Evolutionary conservation across 1,140 invertebrate species (phyloP), one percentile per base, ranked within the genome.

Genomic region (Cydia splendana): DNA sequence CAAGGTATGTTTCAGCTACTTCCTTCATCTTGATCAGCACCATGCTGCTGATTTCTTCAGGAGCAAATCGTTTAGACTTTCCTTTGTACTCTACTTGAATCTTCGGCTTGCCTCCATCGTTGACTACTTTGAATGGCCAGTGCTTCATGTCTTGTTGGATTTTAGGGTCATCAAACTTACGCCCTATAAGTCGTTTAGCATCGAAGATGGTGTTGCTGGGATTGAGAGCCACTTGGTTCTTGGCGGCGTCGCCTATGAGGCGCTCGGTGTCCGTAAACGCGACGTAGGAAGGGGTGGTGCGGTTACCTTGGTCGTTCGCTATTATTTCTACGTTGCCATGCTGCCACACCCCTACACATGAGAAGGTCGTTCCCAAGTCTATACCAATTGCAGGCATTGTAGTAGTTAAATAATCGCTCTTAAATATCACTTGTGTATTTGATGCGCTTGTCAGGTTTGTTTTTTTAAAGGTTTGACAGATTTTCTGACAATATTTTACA

Each of bases 281-380:
- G 53, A 99, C 98, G 93, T 98, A 98, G 76, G 96, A 97, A 1
- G 97, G 97, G 34, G 97, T 98, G 34, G 97, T 98, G 65, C 98
- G 93, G 92, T 98, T 98, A 7, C 98, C 98, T 93, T 98, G 97
- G 85, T 98, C 98, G 86, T 99, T 99, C 81, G 97, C 97, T 82
- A 98, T 98, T 81, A 98, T 98, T 87, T 98, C 98, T 13, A 98
- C 97, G 91, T 98, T 98, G 65, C 97, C 97, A 86, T 98, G 95
- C 82, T 97, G 88, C 86, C 95, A 97, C 3, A 97, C 96, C 65
- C 96, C 97, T 9, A 97, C 96, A 81, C 97, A 97, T 53, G 96
- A 97, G 88, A 97, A 97, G 9, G 97, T 97, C 38, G 96, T 97
- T 53, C 96, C 96, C 85, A 97, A 93, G 93, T 97, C 96, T 82